These are phyloP conservation scores for Drosophila persimilis DNA, from an alignment of 1,140 invertebrate species.

Conservation along the genomic window DNA sequence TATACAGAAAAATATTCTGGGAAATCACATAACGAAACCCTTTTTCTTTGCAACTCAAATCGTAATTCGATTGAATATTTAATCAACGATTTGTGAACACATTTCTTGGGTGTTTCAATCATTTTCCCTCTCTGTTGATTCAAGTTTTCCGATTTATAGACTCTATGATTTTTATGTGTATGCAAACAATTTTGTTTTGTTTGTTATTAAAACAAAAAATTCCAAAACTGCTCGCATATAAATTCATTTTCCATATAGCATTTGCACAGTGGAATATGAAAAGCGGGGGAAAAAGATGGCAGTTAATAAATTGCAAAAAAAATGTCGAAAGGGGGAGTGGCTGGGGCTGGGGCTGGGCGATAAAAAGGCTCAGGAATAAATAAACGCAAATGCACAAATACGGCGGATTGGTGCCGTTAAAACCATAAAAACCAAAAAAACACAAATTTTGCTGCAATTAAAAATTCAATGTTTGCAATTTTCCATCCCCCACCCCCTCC, in stretches of 20 bases:
- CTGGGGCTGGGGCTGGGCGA: constrained; percentile 1
- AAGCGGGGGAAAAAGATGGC: constrained; percentile 40
- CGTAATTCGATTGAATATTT: too few relatives aligned
- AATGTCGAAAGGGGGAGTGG: constrained; percentile 1
- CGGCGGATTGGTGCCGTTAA: constrained; percentile 26
- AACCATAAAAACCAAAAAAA: constrained; percentile 62
- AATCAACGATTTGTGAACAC: too few relatives aligned
- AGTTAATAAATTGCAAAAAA: constrained; percentile 62
- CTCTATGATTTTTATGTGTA: neutral
- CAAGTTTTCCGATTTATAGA: neutral
- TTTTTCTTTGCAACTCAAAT: neutral
- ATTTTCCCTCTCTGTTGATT: neutral
- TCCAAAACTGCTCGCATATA: constrained; percentile 33
- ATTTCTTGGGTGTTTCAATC: too few relatives aligned
- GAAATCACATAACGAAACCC: neutral
- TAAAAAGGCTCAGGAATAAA: constrained; percentile 59
- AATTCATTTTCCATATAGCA: constrained; percentile 29
- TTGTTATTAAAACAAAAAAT: constrained; percentile 59
- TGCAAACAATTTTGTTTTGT: constrained; percentile 58
- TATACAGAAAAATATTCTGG: too few relatives aligned
- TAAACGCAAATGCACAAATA: constrained; percentile 60
- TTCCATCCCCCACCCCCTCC: constrained; percentile 8
- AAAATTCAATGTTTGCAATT: constrained; percentile 76
- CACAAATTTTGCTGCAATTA: constrained; percentile 75
- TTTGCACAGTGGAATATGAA: constrained; percentile 9